phyloP scores from a whole-genome alignment of 2,113 vertebrate genomes.

The Orthonyx spaldingii region DNA sequence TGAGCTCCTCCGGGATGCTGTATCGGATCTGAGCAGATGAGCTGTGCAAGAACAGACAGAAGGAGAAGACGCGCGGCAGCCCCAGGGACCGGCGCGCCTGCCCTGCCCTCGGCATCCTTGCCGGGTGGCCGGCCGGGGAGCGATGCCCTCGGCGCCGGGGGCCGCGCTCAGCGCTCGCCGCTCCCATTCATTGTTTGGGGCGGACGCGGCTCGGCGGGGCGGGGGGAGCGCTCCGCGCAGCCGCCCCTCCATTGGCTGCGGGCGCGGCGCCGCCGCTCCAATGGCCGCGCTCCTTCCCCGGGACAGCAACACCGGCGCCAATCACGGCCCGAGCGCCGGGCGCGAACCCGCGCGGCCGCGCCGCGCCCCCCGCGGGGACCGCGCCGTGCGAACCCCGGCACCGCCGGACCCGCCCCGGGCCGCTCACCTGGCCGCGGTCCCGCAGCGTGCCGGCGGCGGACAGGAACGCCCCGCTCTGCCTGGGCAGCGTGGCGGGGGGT shows the following conservation, averaged over 20 bases:
- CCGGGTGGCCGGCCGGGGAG: slow-evolving; percentile 53
- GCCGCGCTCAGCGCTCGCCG: slow-evolving; percentile 60
- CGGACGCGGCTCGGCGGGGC: slow-evolving; percentile 25
- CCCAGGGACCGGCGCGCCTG: slow-evolving; percentile 71
- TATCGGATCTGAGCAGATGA: slow-evolving; percentile 74
- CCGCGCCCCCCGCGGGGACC: not conserved
- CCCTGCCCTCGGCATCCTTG: slow-evolving; percentile 67
- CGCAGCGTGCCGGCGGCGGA: slow-evolving; percentile 58
- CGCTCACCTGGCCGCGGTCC: slow-evolving; percentile 74
- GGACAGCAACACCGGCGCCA: slow-evolving; percentile 64
- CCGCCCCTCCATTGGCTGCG: slow-evolving; percentile 47
- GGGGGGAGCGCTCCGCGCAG: slow-evolving; percentile 24
- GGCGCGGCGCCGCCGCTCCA: slow-evolving; percentile 28
- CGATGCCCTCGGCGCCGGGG: slow-evolving; percentile 42
- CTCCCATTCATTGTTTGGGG: slow-evolving; percentile 71
- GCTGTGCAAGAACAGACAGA: slow-evolving; percentile 77
- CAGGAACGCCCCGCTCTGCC: slow-evolving; percentile 46
- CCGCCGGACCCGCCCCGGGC: not conserved
- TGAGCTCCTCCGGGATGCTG: slow-evolving; percentile 74
- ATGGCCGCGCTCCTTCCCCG: slow-evolving; percentile 16
- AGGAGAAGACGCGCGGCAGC: slow-evolving; percentile 77
- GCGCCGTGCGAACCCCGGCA: not conserved
- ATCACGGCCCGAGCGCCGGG: slow-evolving; percentile 31
- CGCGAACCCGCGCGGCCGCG: not conserved
- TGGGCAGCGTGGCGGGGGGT: slow-evolving; percentile 56